Base-by-base conservation (phyloP, 92 coral and sea anemone genomes). In the Epizoanthus scotinus region DNA sequence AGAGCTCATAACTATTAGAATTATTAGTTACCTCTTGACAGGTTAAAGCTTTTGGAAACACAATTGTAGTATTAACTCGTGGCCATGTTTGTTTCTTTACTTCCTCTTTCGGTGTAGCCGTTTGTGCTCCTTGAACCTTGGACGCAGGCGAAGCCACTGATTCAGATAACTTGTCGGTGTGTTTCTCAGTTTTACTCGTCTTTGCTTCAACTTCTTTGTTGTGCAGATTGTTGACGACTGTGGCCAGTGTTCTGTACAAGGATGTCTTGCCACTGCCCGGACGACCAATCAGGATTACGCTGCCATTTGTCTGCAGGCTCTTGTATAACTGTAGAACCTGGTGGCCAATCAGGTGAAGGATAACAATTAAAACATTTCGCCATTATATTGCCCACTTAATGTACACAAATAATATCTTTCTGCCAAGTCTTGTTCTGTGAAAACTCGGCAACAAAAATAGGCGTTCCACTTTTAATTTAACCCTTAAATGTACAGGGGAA, bases 241-340 rank as follows among this genome's bases (percentile, higher is more conserved):
- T 84, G 24, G 89, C 79, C 28, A 95, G 79, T 25, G 98, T 89
- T 13, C 83, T 89, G 73, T 90, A 89, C 4, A 93, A 60, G 6
- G 98, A 85, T 50, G 92, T 86, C 77, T 95, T 95, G n/a, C 99
- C 99, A 53, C 98, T 84, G 29, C 99, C 99, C 65, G 99, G 89
- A 17, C 87, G 78, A 19, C 99, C 99, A 53, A 95, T 63, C 25
- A 95, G 85, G 61, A 95, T 89, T 49, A 86, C 94, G 68, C 88
- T 88, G 10, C 86, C 87, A 84, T 81, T 89, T 27, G 94, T 85
- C 47, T 85, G 86, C 67, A 95, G 83, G 47, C 91, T 85, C 44
- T 87, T 89, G 59, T 93, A 79, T 73, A 95, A 86, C 89, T 93
- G 99, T 53, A 95, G 67, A 24, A 92, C 91, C 99, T 95, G 67